Percentiles rank a stretch among this genome's conserved stretches.
phyloP scores from a whole-genome alignment of 1,140 invertebrate species.

The Delia radicum region DNA sequence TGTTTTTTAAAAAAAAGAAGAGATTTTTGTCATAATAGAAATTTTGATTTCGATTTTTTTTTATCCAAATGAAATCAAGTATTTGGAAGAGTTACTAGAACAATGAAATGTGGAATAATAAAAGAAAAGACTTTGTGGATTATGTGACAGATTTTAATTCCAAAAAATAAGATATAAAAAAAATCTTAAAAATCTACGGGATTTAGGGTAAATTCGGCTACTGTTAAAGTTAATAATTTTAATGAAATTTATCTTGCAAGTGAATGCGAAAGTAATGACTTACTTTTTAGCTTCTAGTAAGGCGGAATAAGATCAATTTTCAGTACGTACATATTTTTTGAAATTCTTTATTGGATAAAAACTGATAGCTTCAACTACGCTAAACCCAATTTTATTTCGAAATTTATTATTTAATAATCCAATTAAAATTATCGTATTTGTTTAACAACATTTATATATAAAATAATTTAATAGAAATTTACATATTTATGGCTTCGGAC shows the following conservation, averaged over 20 bases:
- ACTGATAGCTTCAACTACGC: neutral
- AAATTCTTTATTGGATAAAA: neutral
- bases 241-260: too few species aligned
- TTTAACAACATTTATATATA: neutral
- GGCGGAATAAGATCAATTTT: too few species aligned
- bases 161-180: too few species aligned
- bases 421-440: constrained; percentile 7
- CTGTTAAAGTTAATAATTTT: too few species aligned
- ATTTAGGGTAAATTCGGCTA: neutral
- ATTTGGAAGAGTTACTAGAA: constrained; percentile 8
- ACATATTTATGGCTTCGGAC: constrained; percentile 16
- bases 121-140: neutral
- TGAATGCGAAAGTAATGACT: too few species aligned
- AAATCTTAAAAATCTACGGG: too few species aligned
- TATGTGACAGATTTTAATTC: too few species aligned
- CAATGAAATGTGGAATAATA: neutral
- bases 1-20: neutral
- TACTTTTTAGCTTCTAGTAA: too few species aligned
- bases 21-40: neutral
- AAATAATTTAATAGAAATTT: constrained; percentile 15
- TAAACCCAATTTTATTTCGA: neutral
- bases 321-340: too few species aligned
- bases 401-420: constrained; percentile 20
- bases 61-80: neutral
- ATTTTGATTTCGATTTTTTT: neutral